Evolutionary conservation across 1,140 invertebrate species (phyloP).

Genomic region (Piezodorus guildinii): DNA sequence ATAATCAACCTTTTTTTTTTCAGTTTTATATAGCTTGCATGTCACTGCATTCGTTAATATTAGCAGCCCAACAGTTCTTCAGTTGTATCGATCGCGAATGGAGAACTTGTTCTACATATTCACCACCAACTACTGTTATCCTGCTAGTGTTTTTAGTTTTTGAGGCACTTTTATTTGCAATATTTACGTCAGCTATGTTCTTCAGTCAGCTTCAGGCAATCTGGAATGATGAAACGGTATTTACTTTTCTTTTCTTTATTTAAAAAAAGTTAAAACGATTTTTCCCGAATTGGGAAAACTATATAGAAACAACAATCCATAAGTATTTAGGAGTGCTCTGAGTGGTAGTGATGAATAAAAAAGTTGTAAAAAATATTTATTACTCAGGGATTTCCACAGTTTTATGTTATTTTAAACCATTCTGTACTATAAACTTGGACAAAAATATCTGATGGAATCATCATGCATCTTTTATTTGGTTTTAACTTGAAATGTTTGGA

Average conservation of each 20-base stretch:
- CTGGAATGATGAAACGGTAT: constrained; percentile 95
- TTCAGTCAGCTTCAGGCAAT: constrained; percentile 87
- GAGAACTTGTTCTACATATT: constrained; percentile 85
- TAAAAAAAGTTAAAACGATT: too few species aligned
- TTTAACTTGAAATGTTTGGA: too few species aligned
- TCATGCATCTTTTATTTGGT: too few species aligned
- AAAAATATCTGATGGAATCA: too few species aligned
- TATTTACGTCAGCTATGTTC: constrained; percentile 97
- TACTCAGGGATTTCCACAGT: too few species aligned
- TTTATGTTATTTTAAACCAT: too few species aligned
- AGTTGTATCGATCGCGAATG: constrained; percentile 89
- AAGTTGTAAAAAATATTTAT: too few species aligned
- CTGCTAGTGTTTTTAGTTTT: constrained; percentile 91
- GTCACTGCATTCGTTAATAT: constrained; percentile 84
- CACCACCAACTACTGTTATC: constrained; percentile 90
- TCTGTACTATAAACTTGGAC: too few species aligned
- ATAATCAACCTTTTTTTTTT: constrained; percentile 33
- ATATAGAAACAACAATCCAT: too few species aligned
- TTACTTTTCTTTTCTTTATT: constrained; percentile 27
- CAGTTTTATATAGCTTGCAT: constrained; percentile 97
- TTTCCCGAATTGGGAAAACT: too few species aligned
- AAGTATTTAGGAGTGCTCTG: too few species aligned
- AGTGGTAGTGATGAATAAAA: too few species aligned
- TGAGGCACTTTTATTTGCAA: constrained; percentile 92
- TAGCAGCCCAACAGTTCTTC: constrained; percentile 88